Evolutionary conservation across 2,888 invertebrate genomes (phyloP).

Genomic region (Drosophila atroscutellata): DNA sequence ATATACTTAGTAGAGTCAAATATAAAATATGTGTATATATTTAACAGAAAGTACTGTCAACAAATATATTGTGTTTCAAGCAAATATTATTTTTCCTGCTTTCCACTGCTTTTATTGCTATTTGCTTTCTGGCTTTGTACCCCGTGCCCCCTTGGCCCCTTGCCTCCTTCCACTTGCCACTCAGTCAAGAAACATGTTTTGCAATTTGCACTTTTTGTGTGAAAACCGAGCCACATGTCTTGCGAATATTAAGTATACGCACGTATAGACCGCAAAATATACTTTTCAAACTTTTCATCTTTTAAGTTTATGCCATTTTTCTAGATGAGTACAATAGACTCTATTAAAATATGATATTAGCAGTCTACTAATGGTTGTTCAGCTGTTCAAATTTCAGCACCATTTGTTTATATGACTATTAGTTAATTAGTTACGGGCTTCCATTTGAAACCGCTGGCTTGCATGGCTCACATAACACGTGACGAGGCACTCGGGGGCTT

Average conservation of each 20-base stretch:
- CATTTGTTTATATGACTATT: background rate
- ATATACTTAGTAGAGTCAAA: conserved; percentile 8
- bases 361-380: background rate
- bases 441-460: background rate
- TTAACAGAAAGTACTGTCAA: conserved; percentile 17
- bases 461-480: background rate
- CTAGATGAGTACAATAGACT: background rate
- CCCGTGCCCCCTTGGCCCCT: background rate
- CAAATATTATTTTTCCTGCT: conserved; percentile 61
- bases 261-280: background rate
- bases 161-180: background rate
- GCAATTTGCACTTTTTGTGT: conserved; percentile 3
- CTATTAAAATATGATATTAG: background rate
- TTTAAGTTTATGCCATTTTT: background rate
- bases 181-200: conserved; percentile 10
- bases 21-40: conserved; percentile 12
- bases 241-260: conserved; percentile 30
- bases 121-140: conserved; percentile 6
- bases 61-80: conserved; percentile 58
- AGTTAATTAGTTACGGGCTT: background rate
- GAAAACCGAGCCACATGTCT: background rate
- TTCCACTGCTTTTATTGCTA: conserved; percentile 20
- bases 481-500: background rate
- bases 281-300: background rate
- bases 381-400: background rate